Percentiles rank a stretch among this genome's conserved stretches.
Conservation (phyloP, 2,113 vertebrate genomes). For the Larimichthys crocea region DNA sequence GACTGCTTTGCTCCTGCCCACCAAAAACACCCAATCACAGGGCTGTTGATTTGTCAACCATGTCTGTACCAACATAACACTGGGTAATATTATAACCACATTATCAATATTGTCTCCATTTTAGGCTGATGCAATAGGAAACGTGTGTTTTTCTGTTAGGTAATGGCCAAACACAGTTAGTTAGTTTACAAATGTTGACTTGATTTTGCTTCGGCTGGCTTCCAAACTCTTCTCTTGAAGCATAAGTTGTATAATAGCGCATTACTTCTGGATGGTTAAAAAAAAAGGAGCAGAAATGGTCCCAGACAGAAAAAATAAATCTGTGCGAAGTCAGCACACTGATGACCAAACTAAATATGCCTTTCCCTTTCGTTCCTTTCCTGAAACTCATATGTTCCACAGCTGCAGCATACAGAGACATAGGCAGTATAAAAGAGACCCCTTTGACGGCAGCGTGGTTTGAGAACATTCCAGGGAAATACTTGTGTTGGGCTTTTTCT, state of each 20-base stretch:
- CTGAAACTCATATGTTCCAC: constrained; percentile 64
- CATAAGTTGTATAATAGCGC: background rate
- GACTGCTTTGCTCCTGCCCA: constrained; percentile 54
- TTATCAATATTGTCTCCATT: constrained; percentile 14
- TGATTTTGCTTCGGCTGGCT: background rate
- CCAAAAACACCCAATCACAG: constrained; percentile 63
- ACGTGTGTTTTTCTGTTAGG: background rate
- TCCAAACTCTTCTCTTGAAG: background rate
- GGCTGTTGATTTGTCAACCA: constrained; percentile 23
- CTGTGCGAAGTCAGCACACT: constrained; percentile 46
- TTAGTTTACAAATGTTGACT: constrained; percentile 9
- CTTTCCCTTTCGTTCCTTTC: constrained; percentile 20
- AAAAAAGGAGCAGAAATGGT: constrained; percentile 1
- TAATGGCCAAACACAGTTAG: background rate
- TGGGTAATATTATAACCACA: constrained; percentile 2
- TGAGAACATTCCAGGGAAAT: constrained; percentile 2
- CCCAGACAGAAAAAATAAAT: constrained; percentile 29
- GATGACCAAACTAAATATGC: constrained; percentile 51
- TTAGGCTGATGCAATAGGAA: background rate
- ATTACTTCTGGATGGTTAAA: background rate
- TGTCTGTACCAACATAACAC: constrained; percentile 53
- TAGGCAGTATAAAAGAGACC: background rate
- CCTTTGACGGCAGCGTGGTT: background rate
- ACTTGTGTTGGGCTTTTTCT: constrained; percentile 51
- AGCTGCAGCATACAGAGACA: constrained; percentile 59